Conservation (phyloP, 2,888 invertebrate species). For the Drosophila fungiperda region DNA sequence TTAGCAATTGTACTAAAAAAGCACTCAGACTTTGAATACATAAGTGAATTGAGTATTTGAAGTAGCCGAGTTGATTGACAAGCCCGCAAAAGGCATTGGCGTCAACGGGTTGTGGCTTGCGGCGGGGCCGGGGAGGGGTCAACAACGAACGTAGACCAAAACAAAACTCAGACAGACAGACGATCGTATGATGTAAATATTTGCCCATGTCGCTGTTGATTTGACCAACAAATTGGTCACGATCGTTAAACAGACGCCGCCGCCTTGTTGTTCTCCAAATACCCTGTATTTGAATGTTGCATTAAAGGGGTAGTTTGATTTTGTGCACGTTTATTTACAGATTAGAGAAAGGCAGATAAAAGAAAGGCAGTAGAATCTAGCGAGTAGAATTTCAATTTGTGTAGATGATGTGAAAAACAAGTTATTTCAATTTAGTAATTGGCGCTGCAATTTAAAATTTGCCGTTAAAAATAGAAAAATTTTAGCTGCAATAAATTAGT, state of each 20-base stretch:
- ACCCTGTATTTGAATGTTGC: background rate
- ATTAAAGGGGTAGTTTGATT: background rate
- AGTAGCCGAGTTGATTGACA: conserved; percentile 59
- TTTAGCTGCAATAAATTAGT: too few relatives aligned
- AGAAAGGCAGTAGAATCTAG: too few relatives aligned
- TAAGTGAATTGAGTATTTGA: conserved; percentile 61
- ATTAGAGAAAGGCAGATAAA: too few relatives aligned
- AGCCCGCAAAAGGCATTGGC: conserved; percentile 1
- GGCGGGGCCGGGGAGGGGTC: background rate
- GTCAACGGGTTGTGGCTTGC: background rate
- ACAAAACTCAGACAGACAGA: conserved; percentile 4
- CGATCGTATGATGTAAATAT: conserved; percentile 67
- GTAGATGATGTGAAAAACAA: too few relatives aligned
- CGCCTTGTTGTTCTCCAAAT: background rate
- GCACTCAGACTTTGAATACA: background rate
- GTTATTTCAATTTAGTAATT: too few relatives aligned
- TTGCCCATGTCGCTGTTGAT: conserved; percentile 66
- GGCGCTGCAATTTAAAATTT: too few relatives aligned
- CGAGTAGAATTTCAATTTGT: too few relatives aligned
- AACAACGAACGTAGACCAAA: conserved; percentile 16
- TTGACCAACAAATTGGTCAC: conserved; percentile 80
- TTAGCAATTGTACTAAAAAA: background rate
- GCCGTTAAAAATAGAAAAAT: too few relatives aligned
- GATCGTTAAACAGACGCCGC: conserved; percentile 76
- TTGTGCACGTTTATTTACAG: background rate